phyloP scores from a whole-genome alignment of 2,888 invertebrate genomes.

The Scaptomyza tumidula region DNA sequence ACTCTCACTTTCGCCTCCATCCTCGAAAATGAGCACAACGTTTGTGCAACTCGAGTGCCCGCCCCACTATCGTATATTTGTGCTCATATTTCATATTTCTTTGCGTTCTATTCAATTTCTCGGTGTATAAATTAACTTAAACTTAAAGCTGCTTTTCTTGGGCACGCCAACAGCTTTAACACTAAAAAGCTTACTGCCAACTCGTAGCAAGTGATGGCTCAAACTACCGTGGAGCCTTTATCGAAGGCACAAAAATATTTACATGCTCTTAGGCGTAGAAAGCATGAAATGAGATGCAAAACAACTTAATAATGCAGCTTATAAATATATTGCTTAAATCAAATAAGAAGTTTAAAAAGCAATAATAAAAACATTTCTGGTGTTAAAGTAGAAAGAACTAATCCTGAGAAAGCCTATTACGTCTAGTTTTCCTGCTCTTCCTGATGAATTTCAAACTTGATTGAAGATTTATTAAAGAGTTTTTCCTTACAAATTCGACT shows the following conservation, averaged over 20 bases:
- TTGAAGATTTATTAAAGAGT: neutral
- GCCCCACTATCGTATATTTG: constrained; percentile 17
- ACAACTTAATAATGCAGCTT: constrained; percentile 16
- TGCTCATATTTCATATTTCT: constrained; percentile 44
- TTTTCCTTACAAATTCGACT: neutral
- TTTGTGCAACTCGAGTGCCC: constrained; percentile 63
- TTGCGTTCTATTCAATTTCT: constrained; percentile 10
- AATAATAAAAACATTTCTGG: too few species aligned
- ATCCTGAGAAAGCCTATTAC: too few species aligned
- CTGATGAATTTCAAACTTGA: neutral
- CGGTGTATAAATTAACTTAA: constrained; percentile 49
- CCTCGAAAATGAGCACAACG: constrained; percentile 63
- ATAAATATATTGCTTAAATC: too few species aligned
- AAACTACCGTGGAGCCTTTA: too few species aligned
- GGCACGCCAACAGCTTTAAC: constrained; percentile 10
- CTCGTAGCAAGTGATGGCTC: too few species aligned
- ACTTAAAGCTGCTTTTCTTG: constrained; percentile 43
- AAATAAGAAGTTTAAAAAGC: too few species aligned
- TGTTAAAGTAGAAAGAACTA: too few species aligned
- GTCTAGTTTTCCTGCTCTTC: too few species aligned
- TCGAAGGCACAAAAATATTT: too few species aligned
- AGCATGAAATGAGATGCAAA: too few species aligned
- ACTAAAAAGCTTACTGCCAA: neutral
- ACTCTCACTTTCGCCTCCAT: neutral
- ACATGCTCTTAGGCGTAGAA: too few species aligned